phyloP scores from a whole-genome alignment of 2,113 vertebrate genomes.

The Sardina pilchardus region DNA sequence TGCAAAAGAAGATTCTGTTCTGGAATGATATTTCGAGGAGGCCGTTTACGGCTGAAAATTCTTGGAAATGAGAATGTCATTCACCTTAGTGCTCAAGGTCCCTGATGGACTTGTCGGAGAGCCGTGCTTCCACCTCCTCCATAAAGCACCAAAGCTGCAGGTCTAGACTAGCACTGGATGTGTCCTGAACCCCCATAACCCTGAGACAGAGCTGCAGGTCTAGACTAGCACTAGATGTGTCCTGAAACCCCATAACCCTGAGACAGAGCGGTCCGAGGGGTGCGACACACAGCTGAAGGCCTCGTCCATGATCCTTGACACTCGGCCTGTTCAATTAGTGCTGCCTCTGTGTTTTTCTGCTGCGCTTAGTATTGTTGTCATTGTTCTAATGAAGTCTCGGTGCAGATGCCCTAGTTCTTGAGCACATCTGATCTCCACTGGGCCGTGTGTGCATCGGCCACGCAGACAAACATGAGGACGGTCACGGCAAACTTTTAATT shows the following conservation, averaged over 20 bases:
- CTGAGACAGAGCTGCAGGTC: background rate
- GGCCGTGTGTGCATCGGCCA: background rate
- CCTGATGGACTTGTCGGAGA: background rate
- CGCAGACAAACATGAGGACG: constrained; percentile 8
- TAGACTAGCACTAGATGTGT: background rate
- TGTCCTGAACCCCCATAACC: background rate
- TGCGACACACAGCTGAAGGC: background rate
- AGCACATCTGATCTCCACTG: background rate
- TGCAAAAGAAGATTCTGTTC: background rate
- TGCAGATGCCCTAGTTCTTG: constrained; percentile 28
- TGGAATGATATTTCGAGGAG: background rate
- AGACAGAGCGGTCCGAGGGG: background rate
- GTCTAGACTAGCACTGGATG: background rate
- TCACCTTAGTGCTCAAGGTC: too few relatives aligned
- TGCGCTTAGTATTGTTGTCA: constrained; percentile 2
- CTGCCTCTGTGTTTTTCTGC: constrained; percentile 7
- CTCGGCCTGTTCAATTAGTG: background rate
- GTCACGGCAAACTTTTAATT: too few relatives aligned
- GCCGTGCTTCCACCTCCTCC: background rate
- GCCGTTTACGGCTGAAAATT: too few relatives aligned
- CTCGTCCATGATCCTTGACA: constrained; percentile 33
- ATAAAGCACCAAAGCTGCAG: background rate
- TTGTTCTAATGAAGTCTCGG: constrained; percentile 33
- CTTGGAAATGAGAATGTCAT: too few relatives aligned
- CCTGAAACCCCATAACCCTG: background rate